Base-by-base conservation (phyloP, 2,113 vertebrate species). In the Synchiropus splendidus region DNA sequence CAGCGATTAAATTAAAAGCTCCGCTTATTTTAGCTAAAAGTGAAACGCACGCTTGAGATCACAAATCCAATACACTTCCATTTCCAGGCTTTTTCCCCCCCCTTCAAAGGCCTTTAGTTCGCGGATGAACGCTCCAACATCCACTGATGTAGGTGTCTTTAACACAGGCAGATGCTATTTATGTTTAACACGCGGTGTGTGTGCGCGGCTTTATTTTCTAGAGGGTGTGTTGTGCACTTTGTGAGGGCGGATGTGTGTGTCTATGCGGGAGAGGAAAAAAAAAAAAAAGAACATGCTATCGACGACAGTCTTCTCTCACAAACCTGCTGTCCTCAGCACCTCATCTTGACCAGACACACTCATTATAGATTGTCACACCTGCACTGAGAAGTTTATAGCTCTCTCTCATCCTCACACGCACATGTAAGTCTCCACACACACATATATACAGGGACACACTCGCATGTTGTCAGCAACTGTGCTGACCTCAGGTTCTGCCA, bases 401-500 rank as follows among this genome's bases (percentile, higher is more conserved):
- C 44, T 12, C 33, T 18, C 32, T 9, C 48, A 45, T n/a, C n/a
- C n/a, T n/a, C 51, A 37, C 46, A 30, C 9, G 16, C 35, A 16
- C 36, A 36, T 8, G 4, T 27, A 8, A 27, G 21, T 27, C 4
- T 27, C 4, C 41, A 14, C 39, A 41, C 51, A 39, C 32, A 18
- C 34, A 42, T 36, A 39, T 37, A 50, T 39, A 47, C 56, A 44
- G 21, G 8, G 4, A 27, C 21, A 27, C 21, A 27, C 65, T 74
- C 71, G 67, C 54, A 49, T 49, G 70, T 70, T 58, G 53, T 67
- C 65, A 58, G 58, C 45, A 70, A 57, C 70, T 54, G 53, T 72
- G 59, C 73, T 77, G 71, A 77, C 64, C 67, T 75, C 64, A 72
- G 69, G 55, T 75, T 63, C 75, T 71, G 59, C 42, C 35, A 67